Conservation (phyloP, 2,888 invertebrate species). For the Dynastes grantii region DNA sequence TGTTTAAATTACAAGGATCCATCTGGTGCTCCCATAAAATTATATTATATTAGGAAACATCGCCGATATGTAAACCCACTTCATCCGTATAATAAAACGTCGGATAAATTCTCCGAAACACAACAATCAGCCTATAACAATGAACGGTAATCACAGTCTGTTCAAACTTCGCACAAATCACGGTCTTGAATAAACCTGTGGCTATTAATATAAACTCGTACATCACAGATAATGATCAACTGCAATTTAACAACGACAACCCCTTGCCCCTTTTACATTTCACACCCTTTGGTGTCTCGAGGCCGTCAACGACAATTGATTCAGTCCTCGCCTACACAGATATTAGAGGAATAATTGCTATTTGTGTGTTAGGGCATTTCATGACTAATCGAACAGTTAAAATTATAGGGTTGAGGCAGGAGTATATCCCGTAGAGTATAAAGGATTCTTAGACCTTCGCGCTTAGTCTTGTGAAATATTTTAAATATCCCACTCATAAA, state of each 20-base stretch:
- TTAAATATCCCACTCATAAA: too few relatives aligned
- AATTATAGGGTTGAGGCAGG: too few relatives aligned
- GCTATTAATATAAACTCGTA: constrained; percentile 65
- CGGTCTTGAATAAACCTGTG: constrained; percentile 62
- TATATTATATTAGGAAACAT: constrained; percentile 9
- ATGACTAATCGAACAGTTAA: too few relatives aligned
- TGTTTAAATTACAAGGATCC: constrained; percentile 9
- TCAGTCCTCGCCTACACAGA: constrained; percentile 3
- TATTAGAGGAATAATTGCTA: constrained; percentile 16
- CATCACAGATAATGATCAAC: constrained; percentile 63
- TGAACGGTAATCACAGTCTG: constrained; percentile 65
- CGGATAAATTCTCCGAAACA: constrained; percentile 61
- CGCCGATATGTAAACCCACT: constrained; percentile 30
- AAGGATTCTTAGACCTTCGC: too few relatives aligned
- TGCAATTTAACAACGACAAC: constrained; percentile 59
- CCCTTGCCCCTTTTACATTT: constrained; percentile 35
- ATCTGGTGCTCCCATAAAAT: constrained; percentile 8
- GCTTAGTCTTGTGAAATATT: too few relatives aligned
- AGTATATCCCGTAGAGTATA: too few relatives aligned
- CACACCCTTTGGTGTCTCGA: background rate
- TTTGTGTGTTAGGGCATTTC: background rate
- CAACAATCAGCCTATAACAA: constrained; percentile 62
- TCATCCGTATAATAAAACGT: constrained; percentile 58
- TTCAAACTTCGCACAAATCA: constrained; percentile 66
- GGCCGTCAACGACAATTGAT: constrained; percentile 5